phyloP scores from a whole-genome alignment of 2,113 vertebrate genomes.

The Tringa solitaria region DNA sequence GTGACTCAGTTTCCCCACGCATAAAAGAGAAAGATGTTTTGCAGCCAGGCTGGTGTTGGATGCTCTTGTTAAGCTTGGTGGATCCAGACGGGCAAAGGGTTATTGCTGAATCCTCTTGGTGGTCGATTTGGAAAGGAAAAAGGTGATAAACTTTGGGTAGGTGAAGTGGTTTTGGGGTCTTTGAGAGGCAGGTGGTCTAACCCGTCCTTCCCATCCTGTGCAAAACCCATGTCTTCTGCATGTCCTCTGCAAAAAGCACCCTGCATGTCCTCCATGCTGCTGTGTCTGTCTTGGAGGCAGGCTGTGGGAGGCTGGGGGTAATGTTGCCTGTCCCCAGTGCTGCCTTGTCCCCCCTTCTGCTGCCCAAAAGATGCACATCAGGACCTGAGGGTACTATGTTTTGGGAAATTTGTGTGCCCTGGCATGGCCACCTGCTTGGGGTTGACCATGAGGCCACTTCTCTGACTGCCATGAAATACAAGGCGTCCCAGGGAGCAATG shows the following conservation, averaged over 20 bases:
- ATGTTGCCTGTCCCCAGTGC: background rate
- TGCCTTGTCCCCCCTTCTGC: background rate
- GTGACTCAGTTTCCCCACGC: background rate
- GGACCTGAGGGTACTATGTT: background rate
- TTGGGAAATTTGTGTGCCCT: background rate
- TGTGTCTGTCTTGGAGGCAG: background rate
- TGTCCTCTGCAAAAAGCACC: background rate
- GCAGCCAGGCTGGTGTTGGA: background rate
- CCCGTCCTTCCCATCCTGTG: background rate
- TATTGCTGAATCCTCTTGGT: background rate
- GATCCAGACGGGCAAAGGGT: background rate
- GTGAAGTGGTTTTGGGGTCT: background rate
- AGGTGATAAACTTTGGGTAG: background rate
- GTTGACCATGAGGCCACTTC: background rate
- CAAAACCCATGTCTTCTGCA: background rate
- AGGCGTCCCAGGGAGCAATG: background rate
- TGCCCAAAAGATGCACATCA: background rate
- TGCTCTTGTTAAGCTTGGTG: background rate
- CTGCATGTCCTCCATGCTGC: accelerated
- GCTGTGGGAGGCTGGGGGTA: background rate
- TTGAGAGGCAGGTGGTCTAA: background rate
- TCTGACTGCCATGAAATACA: background rate
- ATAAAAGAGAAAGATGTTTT: background rate
- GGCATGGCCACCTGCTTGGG: background rate
- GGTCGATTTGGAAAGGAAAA: background rate